Percentiles rank a stretch among this genome's conserved stretches.
Conservation (phyloP, 2,113 vertebrate species). For the Brachypodius melanocephalos region DNA sequence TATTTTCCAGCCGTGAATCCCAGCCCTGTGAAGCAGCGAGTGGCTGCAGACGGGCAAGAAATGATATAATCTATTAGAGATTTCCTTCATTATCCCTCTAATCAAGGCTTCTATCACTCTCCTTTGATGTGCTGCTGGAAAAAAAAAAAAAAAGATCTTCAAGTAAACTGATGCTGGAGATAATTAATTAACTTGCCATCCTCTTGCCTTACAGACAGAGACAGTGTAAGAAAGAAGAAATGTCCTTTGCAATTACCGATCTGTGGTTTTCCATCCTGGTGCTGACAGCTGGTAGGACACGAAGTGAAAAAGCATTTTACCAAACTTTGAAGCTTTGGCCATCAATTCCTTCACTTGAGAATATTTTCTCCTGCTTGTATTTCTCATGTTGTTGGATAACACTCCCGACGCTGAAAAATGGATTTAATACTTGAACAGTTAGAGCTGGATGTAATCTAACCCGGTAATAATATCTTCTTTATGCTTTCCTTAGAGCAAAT, state of each 20-base stretch:
- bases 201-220: slow-evolving; percentile 54
- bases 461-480: not conserved
- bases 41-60: slow-evolving; percentile 60
- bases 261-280: slow-evolving; percentile 21
- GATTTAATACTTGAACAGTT: slow-evolving; percentile 28
- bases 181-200: slow-evolving; percentile 74
- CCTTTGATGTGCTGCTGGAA: slow-evolving; percentile 64
- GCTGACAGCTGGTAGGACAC: slow-evolving; percentile 55
- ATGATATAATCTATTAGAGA: slow-evolving; percentile 70
- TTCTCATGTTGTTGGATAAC: not conserved
- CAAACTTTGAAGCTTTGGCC: slow-evolving; percentile 43
- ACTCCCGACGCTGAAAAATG: slow-evolving; percentile 28
- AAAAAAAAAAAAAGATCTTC: slow-evolving; percentile 57
- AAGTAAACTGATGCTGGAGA: slow-evolving; percentile 71
- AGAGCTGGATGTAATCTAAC: not conserved
- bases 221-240: slow-evolving; percentile 42
- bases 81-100: slow-evolving; percentile 72
- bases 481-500: not conserved
- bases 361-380: slow-evolving; percentile 10
- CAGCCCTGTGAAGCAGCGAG: slow-evolving; percentile 25
- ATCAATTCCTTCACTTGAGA: slow-evolving; percentile 24
- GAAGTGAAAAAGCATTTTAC: slow-evolving; percentile 57
- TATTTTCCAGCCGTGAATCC: slow-evolving; percentile 41
- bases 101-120: slow-evolving; percentile 71
- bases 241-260: slow-evolving; percentile 70